These are phyloP conservation scores for Byasa hedistus DNA, from an alignment of 2,888 invertebrate species.

Conservation along the genomic window DNA sequence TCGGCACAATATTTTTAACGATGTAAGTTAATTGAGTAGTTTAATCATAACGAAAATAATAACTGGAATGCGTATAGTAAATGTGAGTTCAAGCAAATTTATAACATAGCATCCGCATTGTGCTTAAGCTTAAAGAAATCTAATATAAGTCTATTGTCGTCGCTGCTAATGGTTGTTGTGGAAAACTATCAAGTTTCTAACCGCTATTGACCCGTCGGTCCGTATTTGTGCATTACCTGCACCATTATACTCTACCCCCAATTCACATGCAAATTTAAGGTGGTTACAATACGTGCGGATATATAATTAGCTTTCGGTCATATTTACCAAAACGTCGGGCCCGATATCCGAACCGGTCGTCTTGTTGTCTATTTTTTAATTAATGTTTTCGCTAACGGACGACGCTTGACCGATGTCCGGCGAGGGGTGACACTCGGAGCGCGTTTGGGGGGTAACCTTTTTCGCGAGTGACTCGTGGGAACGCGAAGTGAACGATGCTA, in stretches of 20 bases:
- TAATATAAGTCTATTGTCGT: conserved; percentile 19
- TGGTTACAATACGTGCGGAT: conserved; percentile 74
- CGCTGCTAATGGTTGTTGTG: conserved; percentile 60
- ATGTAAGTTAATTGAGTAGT: too few relatives aligned
- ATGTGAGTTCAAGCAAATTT: too few relatives aligned
- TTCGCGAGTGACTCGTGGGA: conserved; percentile 71
- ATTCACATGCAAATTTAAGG: conserved; percentile 72
- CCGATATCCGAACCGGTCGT: conserved; percentile 57
- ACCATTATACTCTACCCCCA: conserved; percentile 64
- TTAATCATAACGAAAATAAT: too few relatives aligned
- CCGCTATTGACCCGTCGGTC: conserved; percentile 51
- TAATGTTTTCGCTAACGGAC: conserved; percentile 68
- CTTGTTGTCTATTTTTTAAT: conserved; percentile 68
- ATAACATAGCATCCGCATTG: not conserved
- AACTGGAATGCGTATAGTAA: too few relatives aligned
- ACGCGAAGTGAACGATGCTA: conserved; percentile 61
- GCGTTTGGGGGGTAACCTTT: conserved; percentile 44
- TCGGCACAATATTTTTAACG: too few relatives aligned
- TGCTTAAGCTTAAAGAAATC: not conserved
- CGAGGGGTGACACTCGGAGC: conserved; percentile 40
- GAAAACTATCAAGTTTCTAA: conserved; percentile 73
- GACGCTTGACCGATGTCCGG: conserved; percentile 71
- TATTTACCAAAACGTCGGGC: conserved; percentile 48
- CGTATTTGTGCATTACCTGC: conserved; percentile 51
- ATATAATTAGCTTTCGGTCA: conserved; percentile 75